Evolutionary conservation across 2,797 vertebrate genomes (phyloP).

Genomic region (Spatula versicolor): DNA sequence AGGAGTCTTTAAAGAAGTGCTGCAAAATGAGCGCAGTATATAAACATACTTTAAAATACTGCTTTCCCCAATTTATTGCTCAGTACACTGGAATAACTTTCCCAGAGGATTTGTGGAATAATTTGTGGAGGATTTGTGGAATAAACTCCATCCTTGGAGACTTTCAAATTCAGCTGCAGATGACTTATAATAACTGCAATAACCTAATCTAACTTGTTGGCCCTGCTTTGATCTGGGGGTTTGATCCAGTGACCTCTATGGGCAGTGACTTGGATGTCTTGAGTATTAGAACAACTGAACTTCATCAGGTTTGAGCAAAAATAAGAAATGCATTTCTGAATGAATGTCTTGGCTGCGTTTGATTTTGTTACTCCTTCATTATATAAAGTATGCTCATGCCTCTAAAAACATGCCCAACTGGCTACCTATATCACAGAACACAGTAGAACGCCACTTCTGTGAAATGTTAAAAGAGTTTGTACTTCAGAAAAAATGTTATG

Average conservation of each 20-base stretch:
- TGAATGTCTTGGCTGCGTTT: neutral
- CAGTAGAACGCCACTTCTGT: neutral
- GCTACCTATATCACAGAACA: neutral
- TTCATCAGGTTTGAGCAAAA: neutral
- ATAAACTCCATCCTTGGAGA: neutral
- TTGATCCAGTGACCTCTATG: neutral
- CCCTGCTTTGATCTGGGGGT: neutral
- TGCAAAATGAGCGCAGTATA: neutral
- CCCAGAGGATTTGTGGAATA: neutral
- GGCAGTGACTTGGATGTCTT: neutral
- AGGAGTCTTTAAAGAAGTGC: neutral
- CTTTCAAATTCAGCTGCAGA: neutral
- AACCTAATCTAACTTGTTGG: neutral
- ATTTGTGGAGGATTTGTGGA: neutral
- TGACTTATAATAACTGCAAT: neutral
- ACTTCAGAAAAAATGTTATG: neutral
- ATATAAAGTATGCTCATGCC: rapidly evolving
- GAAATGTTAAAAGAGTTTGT: neutral
- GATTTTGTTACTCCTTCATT: neutral
- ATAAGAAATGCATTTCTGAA: neutral
- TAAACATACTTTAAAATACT: neutral
- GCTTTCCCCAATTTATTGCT: neutral
- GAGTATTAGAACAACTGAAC: neutral
- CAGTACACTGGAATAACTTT: neutral
- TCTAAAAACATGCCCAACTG: neutral